Evolutionary conservation across 2,113 vertebrate species (phyloP), one percentile per base, ranked within the genome.

Genomic region (Phylloscopus trochiloides): DNA sequence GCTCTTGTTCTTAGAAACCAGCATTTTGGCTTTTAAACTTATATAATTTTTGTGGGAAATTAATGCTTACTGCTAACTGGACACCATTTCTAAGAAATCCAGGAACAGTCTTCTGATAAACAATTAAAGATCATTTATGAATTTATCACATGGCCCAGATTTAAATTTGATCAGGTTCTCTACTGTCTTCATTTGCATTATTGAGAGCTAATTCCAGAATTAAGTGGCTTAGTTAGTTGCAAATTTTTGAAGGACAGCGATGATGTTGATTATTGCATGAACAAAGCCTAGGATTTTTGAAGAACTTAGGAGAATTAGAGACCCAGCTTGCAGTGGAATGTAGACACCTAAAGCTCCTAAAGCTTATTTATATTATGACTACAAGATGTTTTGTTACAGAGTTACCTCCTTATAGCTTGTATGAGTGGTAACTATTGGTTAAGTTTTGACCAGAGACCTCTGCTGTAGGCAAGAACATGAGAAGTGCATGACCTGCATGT

Each of bases 271-370:
- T 72, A 62, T 61, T 8, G 1, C 9, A 54, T 25, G 59, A 94
- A 34, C 4, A 91, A 83, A 86, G 38, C 16, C 38, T 25, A 38
- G 47, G 71, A 91, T 76, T 82, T 95, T 79, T 68, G 0, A 93
- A 76, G 86, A 92, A 78, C 2, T 86, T 63, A 48, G 9, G 14
- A n/a, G 61, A 84, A 75, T 85, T 94, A 84, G 83, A 92, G 42
- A 76, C 10, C 25, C 81, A 82, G 67, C 21, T 95, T 85, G 38
- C 10, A 1, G 24, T 70, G 85, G 87, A 91, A 96, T 85, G 38
- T 86, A 91, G 93, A 91, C 91, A 91, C n/a, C 52, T 92, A 90
- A 91, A 95, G 26, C 84, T 71, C 73, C 32, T 70, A 82, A 95
- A 85, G 20, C 63, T 91, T 88, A 72, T 84, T 89, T 93, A 72